Percentiles rank a stretch among this genome's conserved stretches.
phyloP scores from a whole-genome alignment of 2,113 vertebrate genomes.

The Hydrochoerus hydrochaeris region DNA sequence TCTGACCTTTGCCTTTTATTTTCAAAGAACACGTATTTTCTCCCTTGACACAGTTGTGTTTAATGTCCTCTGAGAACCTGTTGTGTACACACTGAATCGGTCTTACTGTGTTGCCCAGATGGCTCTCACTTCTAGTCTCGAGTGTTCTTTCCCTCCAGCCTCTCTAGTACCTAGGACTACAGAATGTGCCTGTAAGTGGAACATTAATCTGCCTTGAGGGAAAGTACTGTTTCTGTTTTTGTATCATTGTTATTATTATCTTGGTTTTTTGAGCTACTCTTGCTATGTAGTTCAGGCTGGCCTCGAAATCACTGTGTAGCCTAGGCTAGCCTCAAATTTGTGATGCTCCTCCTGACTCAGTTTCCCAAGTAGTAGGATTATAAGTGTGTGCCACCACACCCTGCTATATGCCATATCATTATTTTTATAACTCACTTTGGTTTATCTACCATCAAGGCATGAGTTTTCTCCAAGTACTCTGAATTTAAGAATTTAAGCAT shows the following conservation, averaged over 20 bases:
- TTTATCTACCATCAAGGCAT: not conserved
- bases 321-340: not conserved
- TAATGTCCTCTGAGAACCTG: not conserved
- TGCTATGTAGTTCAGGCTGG: not conserved
- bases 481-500: conserved; percentile 25
- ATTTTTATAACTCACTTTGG: conserved; percentile 18
- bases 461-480: not conserved
- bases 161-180: not conserved
- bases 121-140: not conserved
- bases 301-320: not conserved
- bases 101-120: not conserved
- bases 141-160: not conserved
- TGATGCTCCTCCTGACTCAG: not conserved
- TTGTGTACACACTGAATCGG: not conserved
- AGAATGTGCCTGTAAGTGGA: not conserved
- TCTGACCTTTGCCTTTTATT: conserved; percentile 27
- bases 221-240: not conserved
- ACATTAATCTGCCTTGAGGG: not conserved
- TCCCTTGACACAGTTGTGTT: not conserved
- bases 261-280: not conserved
- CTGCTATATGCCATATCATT: not conserved
- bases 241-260: not conserved
- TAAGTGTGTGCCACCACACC: not conserved
- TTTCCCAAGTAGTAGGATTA: not conserved
- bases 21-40: not conserved